Evolutionary conservation across 2,888 invertebrate species (phyloP).

Genomic region (Venustoraphidia nigricollis): DNA sequence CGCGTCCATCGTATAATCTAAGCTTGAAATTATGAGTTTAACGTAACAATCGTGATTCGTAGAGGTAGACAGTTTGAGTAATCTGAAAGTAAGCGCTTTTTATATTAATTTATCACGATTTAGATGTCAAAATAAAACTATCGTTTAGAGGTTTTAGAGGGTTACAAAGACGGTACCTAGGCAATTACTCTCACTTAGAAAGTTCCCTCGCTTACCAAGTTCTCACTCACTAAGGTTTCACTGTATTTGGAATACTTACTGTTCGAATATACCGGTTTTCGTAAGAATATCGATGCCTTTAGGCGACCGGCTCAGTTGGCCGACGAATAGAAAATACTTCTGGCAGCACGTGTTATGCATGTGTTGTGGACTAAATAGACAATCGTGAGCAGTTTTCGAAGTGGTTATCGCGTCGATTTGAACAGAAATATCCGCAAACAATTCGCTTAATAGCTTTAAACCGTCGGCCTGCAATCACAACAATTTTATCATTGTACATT

Average conservation of each 20-base stretch:
- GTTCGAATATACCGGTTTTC: conserved; percentile 55
- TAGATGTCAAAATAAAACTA: too few species aligned
- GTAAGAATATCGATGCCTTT: conserved; percentile 56
- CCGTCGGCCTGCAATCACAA: conserved; percentile 31
- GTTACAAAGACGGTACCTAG: too few species aligned
- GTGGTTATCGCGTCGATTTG: conserved; percentile 59
- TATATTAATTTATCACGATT: too few species aligned
- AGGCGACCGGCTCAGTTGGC: conserved; percentile 61
- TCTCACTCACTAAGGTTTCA: too few species aligned
- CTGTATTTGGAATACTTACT: too few species aligned
- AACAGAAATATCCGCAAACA: conserved; percentile 63
- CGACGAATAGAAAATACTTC: conserved; percentile 87
- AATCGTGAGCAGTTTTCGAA: conserved; percentile 67
- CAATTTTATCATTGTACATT: background rate
- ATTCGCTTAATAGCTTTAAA: conserved; percentile 54
- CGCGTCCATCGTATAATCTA: conserved; percentile 73
- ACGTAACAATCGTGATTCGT: conserved; percentile 86
- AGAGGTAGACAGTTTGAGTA: conserved; percentile 62
- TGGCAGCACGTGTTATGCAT: conserved; percentile 83
- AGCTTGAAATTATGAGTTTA: conserved; percentile 79
- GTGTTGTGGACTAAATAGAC: conserved; percentile 74
- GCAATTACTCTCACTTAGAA: too few species aligned
- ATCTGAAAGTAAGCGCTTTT: conserved; percentile 31
- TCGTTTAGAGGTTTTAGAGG: too few species aligned
- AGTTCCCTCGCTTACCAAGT: too few species aligned